These are phyloP conservation scores for Redunca redunca DNA, from an alignment of 2,113 vertebrate genomes.

Conservation along the genomic window DNA sequence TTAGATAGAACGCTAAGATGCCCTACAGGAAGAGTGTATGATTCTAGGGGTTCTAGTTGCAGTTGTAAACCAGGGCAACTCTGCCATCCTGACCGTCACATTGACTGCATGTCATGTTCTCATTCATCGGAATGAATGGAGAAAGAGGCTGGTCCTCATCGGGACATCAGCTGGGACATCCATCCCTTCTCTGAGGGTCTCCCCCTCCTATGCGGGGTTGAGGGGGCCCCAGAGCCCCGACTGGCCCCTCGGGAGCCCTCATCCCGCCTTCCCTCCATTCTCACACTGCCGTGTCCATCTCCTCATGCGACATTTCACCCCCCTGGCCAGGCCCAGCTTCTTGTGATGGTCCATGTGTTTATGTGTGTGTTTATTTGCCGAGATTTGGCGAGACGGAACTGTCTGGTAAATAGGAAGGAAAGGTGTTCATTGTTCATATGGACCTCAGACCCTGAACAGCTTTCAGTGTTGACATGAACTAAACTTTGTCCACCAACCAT, in stretches of 20 bases:
- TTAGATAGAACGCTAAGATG: neutral
- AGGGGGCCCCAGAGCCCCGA: neutral
- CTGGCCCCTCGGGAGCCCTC: neutral
- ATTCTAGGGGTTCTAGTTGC: neutral
- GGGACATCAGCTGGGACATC: neutral
- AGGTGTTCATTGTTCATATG: neutral
- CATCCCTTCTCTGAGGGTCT: neutral
- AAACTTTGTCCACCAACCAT: slow-evolving; percentile 71
- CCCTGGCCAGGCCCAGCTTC: neutral
- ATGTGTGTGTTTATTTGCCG: neutral
- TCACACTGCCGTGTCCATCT: neutral
- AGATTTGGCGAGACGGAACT: neutral
- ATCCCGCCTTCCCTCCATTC: neutral
- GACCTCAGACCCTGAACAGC: slow-evolving; percentile 20
- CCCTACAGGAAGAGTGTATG: neutral
- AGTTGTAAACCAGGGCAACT: neutral
- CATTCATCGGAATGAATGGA: neutral
- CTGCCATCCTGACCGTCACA: neutral
- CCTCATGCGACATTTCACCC: neutral
- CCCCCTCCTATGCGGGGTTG: neutral
- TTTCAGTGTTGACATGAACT: slow-evolving; percentile 45
- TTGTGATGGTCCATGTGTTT: neutral
- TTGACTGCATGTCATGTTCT: neutral
- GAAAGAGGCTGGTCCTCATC: neutral
- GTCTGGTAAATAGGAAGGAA: neutral